Evolutionary conservation across 2,797 vertebrate genomes (phyloP), one percentile per base, ranked within the genome.

Genomic region (Phyllotis vaccarum): DNA sequence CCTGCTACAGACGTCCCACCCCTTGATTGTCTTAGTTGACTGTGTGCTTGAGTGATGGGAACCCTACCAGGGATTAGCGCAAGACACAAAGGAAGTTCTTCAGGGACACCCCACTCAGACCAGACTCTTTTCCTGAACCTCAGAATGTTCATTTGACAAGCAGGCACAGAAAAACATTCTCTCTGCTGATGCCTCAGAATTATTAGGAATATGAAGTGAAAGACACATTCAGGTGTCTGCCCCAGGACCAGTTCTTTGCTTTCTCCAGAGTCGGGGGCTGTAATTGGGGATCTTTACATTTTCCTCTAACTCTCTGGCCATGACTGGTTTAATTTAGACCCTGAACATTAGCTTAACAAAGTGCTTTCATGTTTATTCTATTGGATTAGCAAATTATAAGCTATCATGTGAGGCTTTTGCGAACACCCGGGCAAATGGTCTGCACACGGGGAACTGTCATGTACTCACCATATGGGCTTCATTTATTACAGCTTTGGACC

Each of bases 401-500:
- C 96, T 94, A 94, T 21, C 93, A 93, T 87, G 97, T 5, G 98
- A 98, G 97, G 96, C 97, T 98, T 98, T 90, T 34, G 93, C 98
- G 98, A 98, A 96, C 89, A 97, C 93, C 95, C 95, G 96, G 97
- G 98, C 94, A 96, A 98, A 97, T 86, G 97, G 93, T 91, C 83
- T 58, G 81, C 96, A 96, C 89, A 1, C 29, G 54, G 97, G 97
- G 98, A 98, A 89, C 78, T 16, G 89, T 92, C 98, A 95, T 94
- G 97, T 91, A 95, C 95, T 97, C 97, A 95, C 97, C 96, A 60
- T 98, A 98, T 98, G 98, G 98, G 96, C 96, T 98, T 98, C 98
- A 98, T 98, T 98, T 98, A 98, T 98, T 98, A 98, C 98, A 98
- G 98, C 98, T 97, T 98, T 98, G 98, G 98, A 97, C 98, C 83